A percentile compares a stretch with the other conserved stretches of the same genome.
Conservation (phyloP, 2,888 invertebrate genomes). For the Cecidostiba fungosa region DNA sequence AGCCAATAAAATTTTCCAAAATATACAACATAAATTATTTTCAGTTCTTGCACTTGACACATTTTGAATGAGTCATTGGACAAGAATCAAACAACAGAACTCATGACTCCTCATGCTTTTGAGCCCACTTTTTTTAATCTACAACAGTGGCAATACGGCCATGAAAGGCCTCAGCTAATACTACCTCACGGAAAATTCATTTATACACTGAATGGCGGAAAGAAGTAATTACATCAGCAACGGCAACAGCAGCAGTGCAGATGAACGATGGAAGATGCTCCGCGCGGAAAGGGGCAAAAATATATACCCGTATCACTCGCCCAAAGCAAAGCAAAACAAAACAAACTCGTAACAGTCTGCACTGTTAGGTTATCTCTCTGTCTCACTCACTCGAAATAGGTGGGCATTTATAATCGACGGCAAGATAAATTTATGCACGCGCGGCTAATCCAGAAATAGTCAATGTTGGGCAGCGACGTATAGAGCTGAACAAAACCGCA, state of each 20-base stretch:
- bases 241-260: not conserved
- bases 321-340: not conserved
- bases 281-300: not conserved
- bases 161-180: not conserved
- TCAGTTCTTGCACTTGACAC: not conserved
- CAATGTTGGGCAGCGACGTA: too few species aligned
- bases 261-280: not conserved
- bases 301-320: not conserved
- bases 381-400: not conserved
- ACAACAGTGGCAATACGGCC: not conserved
- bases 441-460: not conserved
- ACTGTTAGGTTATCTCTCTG: not conserved
- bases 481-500: too few species aligned
- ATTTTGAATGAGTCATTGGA: not conserved
- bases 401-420: not conserved
- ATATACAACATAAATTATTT: not conserved
- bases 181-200: not conserved
- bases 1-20: not conserved
- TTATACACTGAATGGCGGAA: not conserved
- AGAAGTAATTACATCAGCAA: not conserved
- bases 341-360: not conserved
- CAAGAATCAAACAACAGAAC: not conserved
- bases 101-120: not conserved
- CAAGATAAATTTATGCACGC: not conserved
- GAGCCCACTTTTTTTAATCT: constrained; percentile 15